These are phyloP conservation scores for Gallinago solitaria DNA, from an alignment of 2,797 vertebrate species.

Conservation along the genomic window DNA sequence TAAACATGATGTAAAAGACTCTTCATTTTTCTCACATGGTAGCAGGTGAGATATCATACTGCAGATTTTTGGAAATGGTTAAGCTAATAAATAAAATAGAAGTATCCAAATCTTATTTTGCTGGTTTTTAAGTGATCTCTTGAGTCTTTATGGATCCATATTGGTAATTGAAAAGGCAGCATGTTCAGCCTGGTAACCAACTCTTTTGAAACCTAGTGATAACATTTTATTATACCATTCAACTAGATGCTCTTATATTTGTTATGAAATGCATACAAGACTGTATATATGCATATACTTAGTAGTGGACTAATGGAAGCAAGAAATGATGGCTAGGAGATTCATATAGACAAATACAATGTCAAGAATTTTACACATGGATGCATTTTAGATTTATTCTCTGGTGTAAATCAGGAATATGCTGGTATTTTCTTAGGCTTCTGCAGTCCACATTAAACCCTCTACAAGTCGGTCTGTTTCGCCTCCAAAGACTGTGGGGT, in stretches of 20 bases:
- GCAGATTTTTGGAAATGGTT: not conserved
- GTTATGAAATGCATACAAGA: not conserved
- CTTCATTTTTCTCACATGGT: not conserved
- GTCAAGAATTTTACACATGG: not conserved
- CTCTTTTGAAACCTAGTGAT: not conserved
- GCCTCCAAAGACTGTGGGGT: not conserved
- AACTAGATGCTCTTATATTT: not conserved
- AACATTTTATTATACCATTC: not conserved
- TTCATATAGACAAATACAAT: not conserved
- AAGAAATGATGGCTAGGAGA: not conserved
- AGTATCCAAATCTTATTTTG: not conserved
- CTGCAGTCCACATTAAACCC: not conserved
- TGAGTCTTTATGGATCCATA: not conserved
- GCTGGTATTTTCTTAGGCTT: not conserved
- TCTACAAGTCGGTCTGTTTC: not conserved
- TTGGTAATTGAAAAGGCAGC: not conserved
- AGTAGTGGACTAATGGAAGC: not conserved
- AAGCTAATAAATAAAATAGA: not conserved
- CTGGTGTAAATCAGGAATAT: not conserved
- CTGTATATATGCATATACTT: not conserved
- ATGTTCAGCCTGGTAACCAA: not conserved
- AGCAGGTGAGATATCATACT: not conserved
- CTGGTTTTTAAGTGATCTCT: not conserved
- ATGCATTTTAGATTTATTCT: conserved; percentile 17
- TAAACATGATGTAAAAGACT: not conserved